Conservation (phyloP, 1,140 invertebrate species). For the Ectropis grisescens region DNA sequence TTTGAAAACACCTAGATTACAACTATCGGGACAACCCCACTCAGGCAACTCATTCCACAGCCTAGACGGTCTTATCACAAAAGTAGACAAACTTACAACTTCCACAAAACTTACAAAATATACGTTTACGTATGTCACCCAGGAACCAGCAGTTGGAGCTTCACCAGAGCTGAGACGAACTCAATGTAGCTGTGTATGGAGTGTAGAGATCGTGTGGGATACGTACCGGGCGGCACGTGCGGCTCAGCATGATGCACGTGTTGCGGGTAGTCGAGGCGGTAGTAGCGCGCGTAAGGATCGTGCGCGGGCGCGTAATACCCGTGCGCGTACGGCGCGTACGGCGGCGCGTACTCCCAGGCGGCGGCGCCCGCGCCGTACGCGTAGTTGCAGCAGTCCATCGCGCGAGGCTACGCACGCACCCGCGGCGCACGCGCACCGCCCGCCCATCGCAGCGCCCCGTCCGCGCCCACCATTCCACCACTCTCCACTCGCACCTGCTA, state of each 20-base stretch:
- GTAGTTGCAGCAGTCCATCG: conserved; percentile 64
- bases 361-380: conserved; percentile 41
- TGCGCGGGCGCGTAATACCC: conserved; percentile 46
- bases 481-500: conserved; percentile 1
- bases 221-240: conserved; percentile 56
- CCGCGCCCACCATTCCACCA: conserved; percentile 14
- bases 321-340: conserved; percentile 47
- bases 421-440: conserved; percentile 25
- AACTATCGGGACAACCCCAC: too few species aligned
- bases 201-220: too few species aligned
- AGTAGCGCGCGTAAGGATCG: conserved; percentile 54
- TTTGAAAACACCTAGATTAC: too few species aligned
- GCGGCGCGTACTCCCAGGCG: conserved; percentile 42
- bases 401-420: conserved; percentile 39
- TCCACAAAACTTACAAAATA: too few species aligned
- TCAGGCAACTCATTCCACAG: too few species aligned
- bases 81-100: too few species aligned
- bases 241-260: conserved; percentile 48
- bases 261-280: conserved; percentile 54
- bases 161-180: too few species aligned
- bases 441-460: conserved; percentile 39
- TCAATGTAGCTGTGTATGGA: too few species aligned
- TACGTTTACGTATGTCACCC: too few species aligned
- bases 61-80: too few species aligned
- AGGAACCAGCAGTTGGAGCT: too few species aligned